phyloP scores from a whole-genome alignment of 2,797 vertebrate genomes.

The Adelosebastes latens region DNA sequence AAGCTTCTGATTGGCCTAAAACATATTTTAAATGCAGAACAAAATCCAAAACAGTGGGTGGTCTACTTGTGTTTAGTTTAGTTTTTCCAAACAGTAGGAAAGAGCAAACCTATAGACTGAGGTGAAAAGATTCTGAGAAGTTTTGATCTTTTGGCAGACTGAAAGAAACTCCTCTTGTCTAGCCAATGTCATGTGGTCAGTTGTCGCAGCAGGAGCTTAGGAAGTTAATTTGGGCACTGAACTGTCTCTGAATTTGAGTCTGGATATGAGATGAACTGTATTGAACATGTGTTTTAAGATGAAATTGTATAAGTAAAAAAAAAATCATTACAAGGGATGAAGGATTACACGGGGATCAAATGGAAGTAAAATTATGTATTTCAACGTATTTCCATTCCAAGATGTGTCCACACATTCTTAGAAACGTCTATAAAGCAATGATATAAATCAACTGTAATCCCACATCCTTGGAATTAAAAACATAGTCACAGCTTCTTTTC shows the following conservation, averaged over 20 bases:
- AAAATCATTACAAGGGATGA: background rate
- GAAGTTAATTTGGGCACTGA: background rate
- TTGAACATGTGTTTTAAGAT: background rate
- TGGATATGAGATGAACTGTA: background rate
- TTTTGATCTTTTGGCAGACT: background rate
- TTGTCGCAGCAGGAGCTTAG: background rate
- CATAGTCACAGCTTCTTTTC: background rate
- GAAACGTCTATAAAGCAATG: background rate
- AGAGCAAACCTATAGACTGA: background rate
- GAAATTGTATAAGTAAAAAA: background rate
- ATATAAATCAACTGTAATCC: background rate
- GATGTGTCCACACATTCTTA: background rate
- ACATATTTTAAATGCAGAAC: background rate
- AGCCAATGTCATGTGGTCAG: background rate
- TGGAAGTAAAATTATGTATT: background rate
- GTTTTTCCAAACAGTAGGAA: background rate
- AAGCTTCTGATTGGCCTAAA: background rate
- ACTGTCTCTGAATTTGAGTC: constrained; percentile 3
- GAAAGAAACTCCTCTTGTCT: background rate
- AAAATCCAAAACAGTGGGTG: background rate
- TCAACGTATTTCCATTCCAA: background rate
- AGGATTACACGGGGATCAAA: background rate
- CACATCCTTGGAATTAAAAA: background rate
- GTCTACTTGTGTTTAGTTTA: background rate
- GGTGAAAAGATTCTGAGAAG: background rate